Evolutionary conservation across 2,113 vertebrate species (phyloP), one percentile per base, ranked within the genome.

Genomic region (Chloropsis cyanopogon): DNA sequence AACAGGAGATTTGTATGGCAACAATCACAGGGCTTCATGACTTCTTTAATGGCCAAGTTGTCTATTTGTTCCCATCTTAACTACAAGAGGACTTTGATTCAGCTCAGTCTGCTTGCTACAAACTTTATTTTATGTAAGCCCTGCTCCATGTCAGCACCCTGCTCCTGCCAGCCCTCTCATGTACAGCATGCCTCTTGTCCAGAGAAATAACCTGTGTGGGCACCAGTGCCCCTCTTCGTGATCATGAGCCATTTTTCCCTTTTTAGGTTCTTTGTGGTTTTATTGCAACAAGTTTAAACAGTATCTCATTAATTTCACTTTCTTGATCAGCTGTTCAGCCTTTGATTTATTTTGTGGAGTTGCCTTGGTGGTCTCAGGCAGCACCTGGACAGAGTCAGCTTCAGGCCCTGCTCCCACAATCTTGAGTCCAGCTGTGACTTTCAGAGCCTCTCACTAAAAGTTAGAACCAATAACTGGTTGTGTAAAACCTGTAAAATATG

Each of bases 351-450:
- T 64, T 68, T 60, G 25, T 86, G 59, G 39, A 25, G 52, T 56
- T 60, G 14, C 35, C 39, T 44, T 35, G 2, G 0, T n/a, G 5
- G 3, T 60, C 20, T 53, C 28, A 35, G n/a, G n/a, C 68, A 83
- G 31, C 47, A 10, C 52, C 21, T 11, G 29, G 25, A 2, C 44
- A 68, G 37, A 54, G 39, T 12, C 61, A 53, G 17, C 28, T 46
- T 46, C n/a, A 22, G 52, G 44, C 33, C 7, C 31, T 6, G 2
- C 21, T 59, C 19, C 0, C 10, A 25, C 7, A 4, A 0, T 1
- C 3, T 13, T 10, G 23, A 28, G 8, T 25, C 49, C 53, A 2
- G 3, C 26, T 52, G 29, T 49, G 50, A 5, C 14, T 37, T 35
- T 47, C 2, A 3, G 46, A 52, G 14, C 10, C 22, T 56, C 70